Base-by-base conservation (phyloP, 2,797 vertebrate genomes). In the Falco peregrinus region DNA sequence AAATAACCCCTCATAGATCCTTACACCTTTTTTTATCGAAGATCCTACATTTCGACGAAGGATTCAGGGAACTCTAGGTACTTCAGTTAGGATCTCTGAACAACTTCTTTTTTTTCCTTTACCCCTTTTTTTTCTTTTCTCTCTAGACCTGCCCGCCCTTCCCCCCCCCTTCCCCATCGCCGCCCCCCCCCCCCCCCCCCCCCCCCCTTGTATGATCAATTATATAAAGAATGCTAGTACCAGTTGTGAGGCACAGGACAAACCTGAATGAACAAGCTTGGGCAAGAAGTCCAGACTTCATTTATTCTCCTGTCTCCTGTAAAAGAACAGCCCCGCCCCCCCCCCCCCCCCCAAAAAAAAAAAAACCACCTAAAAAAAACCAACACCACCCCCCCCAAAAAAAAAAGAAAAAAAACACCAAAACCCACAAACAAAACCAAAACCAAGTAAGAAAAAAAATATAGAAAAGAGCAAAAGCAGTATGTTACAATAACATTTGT, bases 61-160 rank as follows among this genome's bases (percentile, higher is more conserved):
- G 8, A 73, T 60, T 79, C 13, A 31, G 9, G 3, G 48, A 81
- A 53, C 9, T 82, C 14, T 8, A 70, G 31, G 16, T 60, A 65
- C 5, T 33, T 54, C 22, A 3, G 3, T 59, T 26, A 84, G 67
- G 3, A 8, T 39, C 21, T 56, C 75, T 48, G 19, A 70, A 81
- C 1, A 1, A 24, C 4, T 20, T 54, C 0, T 39, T 25, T 47
- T 39, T 7, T 22, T 15, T 29, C 35, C 18, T 35, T 37, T 37
- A 37, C 37, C 37, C 11, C 48, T 35, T 50, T 3, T n/a, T n/a
- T 54, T 11, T 26, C 41, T 41, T 41, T 41, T 41, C 41, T 13
- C 41, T 41, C 41, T 41, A 41, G 39, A 41, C 39, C 39, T 39
- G 39, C 13, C 41, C 41, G 13, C 41, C 41, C 14, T 39, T 39